These are phyloP conservation scores for Trissolcus brochymenae DNA, from an alignment of 2,888 invertebrate species.

Conservation along the genomic window DNA sequence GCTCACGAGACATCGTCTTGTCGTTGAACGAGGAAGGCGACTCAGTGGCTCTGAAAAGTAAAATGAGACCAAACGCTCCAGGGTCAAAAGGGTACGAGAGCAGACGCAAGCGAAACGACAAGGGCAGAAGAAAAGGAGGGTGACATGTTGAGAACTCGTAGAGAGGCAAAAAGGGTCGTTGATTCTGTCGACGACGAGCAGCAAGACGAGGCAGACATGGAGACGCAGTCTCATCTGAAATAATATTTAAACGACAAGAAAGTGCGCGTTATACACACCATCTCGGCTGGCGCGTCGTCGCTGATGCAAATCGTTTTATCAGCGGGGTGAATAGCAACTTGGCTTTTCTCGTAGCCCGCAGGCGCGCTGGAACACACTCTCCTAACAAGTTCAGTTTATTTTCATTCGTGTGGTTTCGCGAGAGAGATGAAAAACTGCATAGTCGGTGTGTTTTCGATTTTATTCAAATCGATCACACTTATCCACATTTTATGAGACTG, in stretches of 20 bases:
- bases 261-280: constrained; percentile 14
- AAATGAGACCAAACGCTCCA: constrained; percentile 1
- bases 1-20: constrained; percentile 32
- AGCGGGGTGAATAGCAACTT: constrained; percentile 13
- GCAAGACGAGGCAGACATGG: not conserved
- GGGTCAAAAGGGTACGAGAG: constrained; percentile 35
- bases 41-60: not conserved
- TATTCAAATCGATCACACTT: too few species aligned
- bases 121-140: constrained; percentile 18
- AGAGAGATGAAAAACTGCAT: too few species aligned
- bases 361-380: too few species aligned
- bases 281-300: constrained; percentile 4
- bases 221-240: constrained; percentile 43
- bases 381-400: too few species aligned
- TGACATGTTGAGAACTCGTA: constrained; percentile 44
- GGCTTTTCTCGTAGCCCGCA: too few species aligned
- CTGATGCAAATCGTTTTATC: constrained; percentile 46
- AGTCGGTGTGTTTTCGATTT: too few species aligned
- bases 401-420: too few species aligned
- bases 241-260: constrained; percentile 45
- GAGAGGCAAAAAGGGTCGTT: constrained; percentile 43
- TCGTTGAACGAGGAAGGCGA: constrained; percentile 6
- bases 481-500: too few species aligned
- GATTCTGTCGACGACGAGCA: constrained; percentile 16
- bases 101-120: constrained; percentile 29